These are phyloP conservation scores for Galeopterus variegatus DNA, from an alignment of 2,113 vertebrate genomes.

Conservation along the genomic window DNA sequence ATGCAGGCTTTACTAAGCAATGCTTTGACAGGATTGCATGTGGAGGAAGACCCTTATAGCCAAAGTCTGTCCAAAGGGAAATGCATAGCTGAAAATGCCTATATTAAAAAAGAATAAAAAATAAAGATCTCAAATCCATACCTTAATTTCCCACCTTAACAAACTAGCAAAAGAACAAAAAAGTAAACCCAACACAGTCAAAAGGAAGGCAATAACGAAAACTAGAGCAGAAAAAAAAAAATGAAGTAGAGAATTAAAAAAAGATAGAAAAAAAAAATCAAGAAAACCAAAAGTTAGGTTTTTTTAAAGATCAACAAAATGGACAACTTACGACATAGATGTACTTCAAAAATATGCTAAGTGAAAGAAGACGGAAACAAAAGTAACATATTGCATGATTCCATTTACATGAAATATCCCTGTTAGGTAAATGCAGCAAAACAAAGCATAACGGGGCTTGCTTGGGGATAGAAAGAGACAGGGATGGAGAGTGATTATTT, in stretches of 20 bases:
- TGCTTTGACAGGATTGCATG: not conserved
- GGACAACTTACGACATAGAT: not conserved
- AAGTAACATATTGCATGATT: not conserved
- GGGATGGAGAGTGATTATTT: not conserved
- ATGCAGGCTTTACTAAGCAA: not conserved
- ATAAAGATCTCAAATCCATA: not conserved
- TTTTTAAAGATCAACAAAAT: not conserved
- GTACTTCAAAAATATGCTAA: not conserved
- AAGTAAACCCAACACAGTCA: not conserved
- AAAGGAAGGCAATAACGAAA: not conserved
- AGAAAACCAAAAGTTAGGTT: not conserved
- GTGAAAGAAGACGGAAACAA: not conserved
- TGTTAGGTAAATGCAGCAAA: not conserved
- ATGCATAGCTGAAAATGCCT: not conserved
- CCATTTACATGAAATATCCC: not conserved
- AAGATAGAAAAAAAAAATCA: not conserved
- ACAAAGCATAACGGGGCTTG: not conserved
- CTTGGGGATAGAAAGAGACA: not conserved
- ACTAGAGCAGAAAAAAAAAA: not conserved
- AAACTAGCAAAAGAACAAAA: not conserved
- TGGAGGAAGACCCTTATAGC: not conserved
- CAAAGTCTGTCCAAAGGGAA: not conserved
- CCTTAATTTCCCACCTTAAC: not conserved
- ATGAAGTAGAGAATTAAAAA: not conserved
- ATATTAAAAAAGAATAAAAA: not conserved